phyloP scores from a whole-genome alignment of 2,113 vertebrate genomes.

The Pseudolaguvia tuberculata region DNA sequence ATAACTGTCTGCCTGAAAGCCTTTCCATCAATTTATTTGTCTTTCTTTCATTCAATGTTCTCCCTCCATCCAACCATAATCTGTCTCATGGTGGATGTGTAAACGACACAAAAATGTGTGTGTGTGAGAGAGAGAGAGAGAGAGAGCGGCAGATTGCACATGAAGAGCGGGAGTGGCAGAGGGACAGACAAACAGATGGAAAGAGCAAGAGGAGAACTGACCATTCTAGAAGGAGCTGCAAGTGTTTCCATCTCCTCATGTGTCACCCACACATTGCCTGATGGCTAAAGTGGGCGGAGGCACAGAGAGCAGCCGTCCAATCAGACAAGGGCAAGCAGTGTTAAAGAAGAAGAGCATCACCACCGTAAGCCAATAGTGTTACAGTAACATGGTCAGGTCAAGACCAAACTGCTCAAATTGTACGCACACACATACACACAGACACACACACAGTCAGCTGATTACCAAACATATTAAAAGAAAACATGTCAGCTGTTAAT shows the following conservation, averaged over 20 bases:
- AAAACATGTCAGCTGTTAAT: constrained; percentile 40
- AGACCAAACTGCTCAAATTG: constrained; percentile 54
- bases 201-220: constrained; percentile 70
- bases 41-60: background rate
- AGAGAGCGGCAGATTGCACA: background rate
- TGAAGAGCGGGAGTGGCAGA: background rate
- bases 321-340: constrained; percentile 83
- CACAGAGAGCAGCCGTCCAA: constrained; percentile 73
- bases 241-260: constrained; percentile 99
- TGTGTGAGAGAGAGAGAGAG: background rate
- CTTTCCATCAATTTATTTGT: background rate
- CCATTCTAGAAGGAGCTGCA: constrained; percentile 93
- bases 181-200: constrained; percentile 12
- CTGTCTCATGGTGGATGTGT: background rate
- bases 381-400: constrained; percentile 80
- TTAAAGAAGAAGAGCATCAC: constrained; percentile 98
- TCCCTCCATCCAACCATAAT: background rate
- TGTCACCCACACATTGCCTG: constrained; percentile 98
- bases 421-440: constrained; percentile 38
- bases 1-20: background rate
- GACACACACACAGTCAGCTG: background rate
- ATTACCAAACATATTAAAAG: constrained; percentile 10
- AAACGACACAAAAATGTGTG: too few species aligned
- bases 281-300: constrained; percentile 79
- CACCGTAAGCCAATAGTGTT: constrained; percentile 93